Evolutionary conservation across 2,113 vertebrate species (phyloP), one percentile per base, ranked within the genome.

Genomic region (Thamnaconus septentrionalis): DNA sequence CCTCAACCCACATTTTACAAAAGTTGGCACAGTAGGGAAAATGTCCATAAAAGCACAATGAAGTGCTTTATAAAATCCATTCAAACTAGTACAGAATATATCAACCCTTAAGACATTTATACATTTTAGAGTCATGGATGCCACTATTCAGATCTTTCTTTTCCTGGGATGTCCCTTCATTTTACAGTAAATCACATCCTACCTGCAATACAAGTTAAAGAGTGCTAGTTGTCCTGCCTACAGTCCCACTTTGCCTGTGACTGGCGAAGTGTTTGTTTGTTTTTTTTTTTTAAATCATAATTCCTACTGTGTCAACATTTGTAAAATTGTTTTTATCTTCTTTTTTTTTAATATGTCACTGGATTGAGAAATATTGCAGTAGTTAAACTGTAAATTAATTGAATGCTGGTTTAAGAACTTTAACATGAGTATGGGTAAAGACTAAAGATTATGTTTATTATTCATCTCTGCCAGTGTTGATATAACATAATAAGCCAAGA

Each of bases 21-120:
- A 57, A 66, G 39, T 66, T 56, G 55, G 55, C 54, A 66, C 55
- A 51, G 55, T 46, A 56, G 12, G 8, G 42, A 41, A 56, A 54
- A 12, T 64, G 31, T 56, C 50, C 40, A 50, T 61, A 51, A 61
- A 59, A 59, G 18, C 45, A 47, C 3, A 59, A 46, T 11, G 2
- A 59, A 40, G 45, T 59, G 9, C 31, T 59, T 59, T 41, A 58
- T 58, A 58, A 50, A 50, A 50, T 11, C 49, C 49, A 50, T 50
- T 50, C 49, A 50, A 50, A 50, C 49, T 50, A 10, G 7, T 50
- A 50, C 49, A 50, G 49, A 3, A 58, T 58, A 31, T 58, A 58
- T 58, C 56, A 58, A 58, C 43, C 43, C 43, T 18, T 46, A 31
- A 46, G 18, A 59, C 46, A 59, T 59, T 58, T 46, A 46, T 18